Percentiles rank a stretch among this genome's conserved stretches.
phyloP scores from a whole-genome alignment of 2,797 vertebrate species.

The Otus scops region DNA sequence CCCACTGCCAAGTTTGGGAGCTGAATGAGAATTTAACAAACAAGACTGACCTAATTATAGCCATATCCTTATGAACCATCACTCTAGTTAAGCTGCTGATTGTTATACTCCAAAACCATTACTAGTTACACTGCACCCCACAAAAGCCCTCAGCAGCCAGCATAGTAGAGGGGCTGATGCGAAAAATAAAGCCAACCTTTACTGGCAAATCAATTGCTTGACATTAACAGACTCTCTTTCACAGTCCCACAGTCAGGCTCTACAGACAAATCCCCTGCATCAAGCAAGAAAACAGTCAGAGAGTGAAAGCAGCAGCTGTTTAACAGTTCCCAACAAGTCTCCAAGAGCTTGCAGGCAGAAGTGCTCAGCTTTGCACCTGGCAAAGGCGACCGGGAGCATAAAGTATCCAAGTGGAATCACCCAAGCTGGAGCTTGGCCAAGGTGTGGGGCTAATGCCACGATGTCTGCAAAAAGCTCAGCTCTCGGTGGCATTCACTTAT shows the following conservation, averaged over 20 bases:
- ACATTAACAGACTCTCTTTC: neutral
- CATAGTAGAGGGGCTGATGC: neutral
- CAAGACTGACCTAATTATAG: constrained; percentile 39
- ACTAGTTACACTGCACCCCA: neutral
- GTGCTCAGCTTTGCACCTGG: neutral
- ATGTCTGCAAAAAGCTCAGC: neutral
- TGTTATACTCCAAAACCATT: neutral
- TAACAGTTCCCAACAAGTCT: neutral
- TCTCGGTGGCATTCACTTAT: neutral
- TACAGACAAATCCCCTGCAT: neutral
- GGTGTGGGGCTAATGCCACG: neutral
- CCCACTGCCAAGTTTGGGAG: neutral
- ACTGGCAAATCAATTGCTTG: neutral
- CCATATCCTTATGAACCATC: neutral
- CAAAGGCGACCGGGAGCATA: neutral
- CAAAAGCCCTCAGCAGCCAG: neutral
- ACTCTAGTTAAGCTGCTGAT: neutral
- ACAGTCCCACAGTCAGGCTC: neutral
- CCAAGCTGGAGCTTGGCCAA: constrained; percentile 46
- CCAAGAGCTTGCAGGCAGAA: neutral
- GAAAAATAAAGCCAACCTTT: constrained; percentile 27
- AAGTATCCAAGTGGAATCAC: neutral
- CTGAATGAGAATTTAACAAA: constrained; percentile 2
- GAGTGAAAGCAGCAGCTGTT: constrained; percentile 53
- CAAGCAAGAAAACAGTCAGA: constrained; percentile 2